Evolutionary conservation across 1,140 invertebrate genomes (phyloP).

Genomic region (Phymorhynchus buccinoides): DNA sequence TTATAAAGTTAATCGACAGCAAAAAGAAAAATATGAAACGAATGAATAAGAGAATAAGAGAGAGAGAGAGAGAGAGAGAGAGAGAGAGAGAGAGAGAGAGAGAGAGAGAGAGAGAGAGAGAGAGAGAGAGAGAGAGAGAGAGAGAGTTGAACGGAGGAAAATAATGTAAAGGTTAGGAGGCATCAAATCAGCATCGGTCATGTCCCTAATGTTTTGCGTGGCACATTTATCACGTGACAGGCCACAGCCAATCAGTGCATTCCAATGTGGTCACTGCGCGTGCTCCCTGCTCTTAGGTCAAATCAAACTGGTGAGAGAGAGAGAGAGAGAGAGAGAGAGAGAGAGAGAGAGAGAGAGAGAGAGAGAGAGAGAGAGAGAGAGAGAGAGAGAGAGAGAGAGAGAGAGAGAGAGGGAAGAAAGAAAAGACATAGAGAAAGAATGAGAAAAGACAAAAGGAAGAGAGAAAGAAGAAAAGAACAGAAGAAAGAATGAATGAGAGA

Average conservation of each 20-base stretch:
- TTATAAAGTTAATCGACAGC: too few species aligned
- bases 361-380: conserved; percentile 18
- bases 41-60: background rate
- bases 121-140: background rate
- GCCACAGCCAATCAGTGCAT: background rate
- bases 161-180: background rate
- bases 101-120: background rate
- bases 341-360: conserved; percentile 26
- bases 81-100: background rate
- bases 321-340: conserved; percentile 31
- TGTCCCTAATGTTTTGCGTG: background rate
- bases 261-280: background rate
- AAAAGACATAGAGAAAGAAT: background rate
- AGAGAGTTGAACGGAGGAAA: too few species aligned
- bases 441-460: background rate
- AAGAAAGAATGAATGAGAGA: conserved; percentile 1
- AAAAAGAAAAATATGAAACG: background rate
- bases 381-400: conserved; percentile 7
- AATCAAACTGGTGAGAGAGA: conserved; percentile 10
- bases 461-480: background rate
- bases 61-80: background rate
- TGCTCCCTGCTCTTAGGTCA: background rate
- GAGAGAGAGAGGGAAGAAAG: background rate
- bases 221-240: background rate
- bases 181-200: background rate